Evolutionary conservation across 2,888 invertebrate species (phyloP), one percentile per base, ranked within the genome.

Genomic region (Julus scanicus): DNA sequence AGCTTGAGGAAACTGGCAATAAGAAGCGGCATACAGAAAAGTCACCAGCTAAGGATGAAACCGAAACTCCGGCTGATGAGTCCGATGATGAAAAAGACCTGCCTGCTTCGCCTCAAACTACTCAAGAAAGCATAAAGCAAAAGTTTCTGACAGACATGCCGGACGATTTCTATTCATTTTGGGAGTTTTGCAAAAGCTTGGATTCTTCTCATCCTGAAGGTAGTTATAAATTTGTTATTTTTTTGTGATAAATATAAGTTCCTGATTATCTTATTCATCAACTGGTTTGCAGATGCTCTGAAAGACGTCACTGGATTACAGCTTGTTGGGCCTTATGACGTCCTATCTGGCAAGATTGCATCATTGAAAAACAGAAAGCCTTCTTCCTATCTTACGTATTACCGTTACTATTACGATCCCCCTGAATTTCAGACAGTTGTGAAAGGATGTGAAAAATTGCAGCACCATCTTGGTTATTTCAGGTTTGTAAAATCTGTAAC

Each of bases 401-500:
- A 97, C 96, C 94, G 99, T 90, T 98, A 96, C 92, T 97, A 94
- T 92, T 97, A 96, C 92, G 99, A 99, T 93, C 97, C 98, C 13
- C 98, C 99, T 13, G 98, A 99, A 92, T 96, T 98, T 92, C 96
- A 97, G 93, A 90, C 89, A n/a, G 86, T 89, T 37, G 57, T 89
- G n/a, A 49, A 63, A n/a, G 94, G 94, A 39, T 95, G 95, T 91
- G 94, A 94, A 86, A 94, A 94, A 86, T 94, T 94, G 89, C 95
- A 96, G 89, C 95, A 95, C 90, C 98, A 98, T 92, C 95, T 97
- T 91, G 98, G 98, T 8, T 98, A 98, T 92, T 98, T 95, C 93
- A 94, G 97, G 91, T 92, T 86, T 20, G 44, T 86, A 29, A 20
- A 48, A n/a, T 39, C 29, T 44, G 0, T 49, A 29, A 49, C 8